A percentile compares a stretch with the other conserved stretches of the same genome.
Evolutionary conservation across 1,140 invertebrate species (phyloP).

Genomic region (Scaptomyza hsui): DNA sequence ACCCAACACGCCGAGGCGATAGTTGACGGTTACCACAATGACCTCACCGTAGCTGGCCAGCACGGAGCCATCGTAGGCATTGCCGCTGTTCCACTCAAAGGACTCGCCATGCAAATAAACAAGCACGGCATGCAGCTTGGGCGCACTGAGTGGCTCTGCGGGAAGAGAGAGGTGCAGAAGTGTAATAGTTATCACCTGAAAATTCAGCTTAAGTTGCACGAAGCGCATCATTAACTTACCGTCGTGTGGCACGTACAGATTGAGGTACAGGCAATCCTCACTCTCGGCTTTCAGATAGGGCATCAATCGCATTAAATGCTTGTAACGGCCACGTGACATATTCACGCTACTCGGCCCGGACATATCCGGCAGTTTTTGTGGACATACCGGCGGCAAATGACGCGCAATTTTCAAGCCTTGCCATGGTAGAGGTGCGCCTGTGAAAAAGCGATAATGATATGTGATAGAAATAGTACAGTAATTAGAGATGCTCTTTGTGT

Average conservation of each 20-base stretch:
- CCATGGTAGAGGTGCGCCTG: slow-evolving; percentile 89
- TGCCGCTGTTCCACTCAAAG: slow-evolving; percentile 96
- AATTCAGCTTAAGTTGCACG: neutral
- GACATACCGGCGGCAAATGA: slow-evolving; percentile 92
- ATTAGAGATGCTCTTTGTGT: slow-evolving; percentile 28
- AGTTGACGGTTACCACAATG: slow-evolving; percentile 97
- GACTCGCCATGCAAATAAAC: slow-evolving; percentile 97
- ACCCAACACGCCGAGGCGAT: slow-evolving; percentile 96
- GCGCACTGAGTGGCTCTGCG: slow-evolving; percentile 17
- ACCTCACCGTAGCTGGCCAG: slow-evolving; percentile 94
- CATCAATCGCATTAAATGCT: slow-evolving; percentile 88
- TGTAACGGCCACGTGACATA: slow-evolving; percentile 87
- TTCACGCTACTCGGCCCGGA: slow-evolving; percentile 61
- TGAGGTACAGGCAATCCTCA: slow-evolving; percentile 97
- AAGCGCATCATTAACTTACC: slow-evolving; percentile 84
- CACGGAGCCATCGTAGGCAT: slow-evolving; percentile 95
- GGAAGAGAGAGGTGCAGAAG: neutral
- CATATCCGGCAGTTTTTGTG: slow-evolving; percentile 89
- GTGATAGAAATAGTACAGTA: neutral
- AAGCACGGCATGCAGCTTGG: slow-evolving; percentile 88
- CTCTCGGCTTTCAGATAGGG: slow-evolving; percentile 91
- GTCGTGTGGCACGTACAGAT: slow-evolving; percentile 94
- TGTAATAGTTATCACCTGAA: no score
- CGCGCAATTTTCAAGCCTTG: slow-evolving; percentile 88
- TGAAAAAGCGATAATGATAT: neutral